A percentile compares a stretch with the other conserved stretches of the same genome.
phyloP scores from a whole-genome alignment of 2,888 invertebrate species.

The Eumerus sabulonum region DNA sequence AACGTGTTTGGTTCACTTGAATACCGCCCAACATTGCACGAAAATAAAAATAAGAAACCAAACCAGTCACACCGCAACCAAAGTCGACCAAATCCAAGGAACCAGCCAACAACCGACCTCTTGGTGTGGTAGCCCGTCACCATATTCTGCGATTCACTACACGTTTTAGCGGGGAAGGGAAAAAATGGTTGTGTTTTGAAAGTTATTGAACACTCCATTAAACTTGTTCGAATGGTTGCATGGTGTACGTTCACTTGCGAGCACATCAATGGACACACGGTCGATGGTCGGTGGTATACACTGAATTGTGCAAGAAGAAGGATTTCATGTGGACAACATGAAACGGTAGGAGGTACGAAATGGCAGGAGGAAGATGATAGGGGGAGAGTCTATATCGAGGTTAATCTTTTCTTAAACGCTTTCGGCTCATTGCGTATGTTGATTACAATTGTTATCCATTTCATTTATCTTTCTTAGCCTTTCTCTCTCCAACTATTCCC shows the following conservation, averaged over 20 bases:
- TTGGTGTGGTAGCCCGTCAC: neutral
- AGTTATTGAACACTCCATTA: slow-evolving; percentile 69
- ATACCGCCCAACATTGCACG: slow-evolving; percentile 45
- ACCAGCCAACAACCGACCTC: neutral
- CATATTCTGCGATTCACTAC: neutral
- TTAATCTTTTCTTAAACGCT: slow-evolving; percentile 47
- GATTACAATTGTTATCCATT: slow-evolving; percentile 58
- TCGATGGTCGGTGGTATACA: neutral
- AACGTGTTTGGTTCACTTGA: slow-evolving; percentile 51
- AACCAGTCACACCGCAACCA: neutral
- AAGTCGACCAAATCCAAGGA: slow-evolving; percentile 7
- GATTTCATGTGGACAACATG: neutral
- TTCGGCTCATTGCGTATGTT: slow-evolving; percentile 35
- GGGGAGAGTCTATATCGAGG: slow-evolving; percentile 16
- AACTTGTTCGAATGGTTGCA: slow-evolving; percentile 62
- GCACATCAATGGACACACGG: slow-evolving; percentile 45
- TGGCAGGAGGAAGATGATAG: too few relatives aligned
- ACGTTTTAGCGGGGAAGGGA: neutral
- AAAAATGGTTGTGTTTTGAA: slow-evolving; percentile 61
- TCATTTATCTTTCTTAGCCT: slow-evolving; percentile 8
- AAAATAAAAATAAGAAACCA: slow-evolving; percentile 34
- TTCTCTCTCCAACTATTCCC: slow-evolving; percentile 19
- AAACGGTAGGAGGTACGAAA: too few relatives aligned
- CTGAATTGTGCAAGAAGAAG: slow-evolving; percentile 41
- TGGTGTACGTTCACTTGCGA: slow-evolving; percentile 61